Base-by-base conservation (phyloP, 2,113 vertebrate genomes). In the Hyperopisus bebe region DNA sequence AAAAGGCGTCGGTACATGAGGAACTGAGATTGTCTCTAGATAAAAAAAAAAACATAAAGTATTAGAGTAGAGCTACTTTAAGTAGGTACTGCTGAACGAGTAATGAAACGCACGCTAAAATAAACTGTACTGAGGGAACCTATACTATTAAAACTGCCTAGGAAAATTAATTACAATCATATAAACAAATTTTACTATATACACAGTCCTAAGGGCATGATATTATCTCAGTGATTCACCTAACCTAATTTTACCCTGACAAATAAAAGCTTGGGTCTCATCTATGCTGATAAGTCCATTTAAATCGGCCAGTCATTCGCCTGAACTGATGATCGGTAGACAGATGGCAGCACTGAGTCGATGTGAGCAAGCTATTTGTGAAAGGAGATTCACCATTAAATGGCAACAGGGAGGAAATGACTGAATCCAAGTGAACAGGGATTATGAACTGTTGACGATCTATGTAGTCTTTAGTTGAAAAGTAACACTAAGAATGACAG, bases 11-110 rank as follows among this genome's bases (percentile, higher is more conserved):
- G 95, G 89, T 95, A 93, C 91, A 94, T 94, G 94, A 97, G 94
- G 91, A 96, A 97, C 85, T 97, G 96, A 42, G 91, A 94, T 94
- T 96, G 97, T 21, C 93, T 95, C 98, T 98, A 27, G 2, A 17
- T 51, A 9, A 55, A 55, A 21, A 53, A 55, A 21, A 7, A 4
- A 31, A 39, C 1, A 35, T 5, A 86, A 51, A 35, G 11, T 11
- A 51, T 17, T 15, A 19, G 15, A 35, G 50, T 4, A 53, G 85
- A 50, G 3, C 48, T 50, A 21, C 85, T 35, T 70, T 70, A 70
- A 27, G 27, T 48, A 87, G 27, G 31, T 27, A 55, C 11, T 39
- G 19, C 27, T 35, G 35, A 87, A 51, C 11, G 6, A 53, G 48
- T 27, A 47, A 27, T 53, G 17, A 55, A 91, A 27, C 10, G 9